phyloP scores from a whole-genome alignment of 1,140 invertebrate species.

The Hypothenemus hampei region DNA sequence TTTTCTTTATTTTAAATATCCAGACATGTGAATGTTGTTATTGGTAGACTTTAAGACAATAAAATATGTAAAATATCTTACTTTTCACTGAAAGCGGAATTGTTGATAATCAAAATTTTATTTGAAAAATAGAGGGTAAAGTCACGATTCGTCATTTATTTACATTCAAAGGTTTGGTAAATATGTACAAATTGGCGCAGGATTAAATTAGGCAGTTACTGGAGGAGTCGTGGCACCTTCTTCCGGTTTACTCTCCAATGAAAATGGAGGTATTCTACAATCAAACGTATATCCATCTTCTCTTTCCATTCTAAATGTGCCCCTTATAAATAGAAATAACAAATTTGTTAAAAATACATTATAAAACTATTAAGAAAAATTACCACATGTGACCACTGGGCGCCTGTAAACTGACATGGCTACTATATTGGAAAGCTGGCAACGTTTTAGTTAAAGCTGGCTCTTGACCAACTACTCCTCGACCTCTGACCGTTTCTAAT shows the following conservation, averaged over 20 bases:
- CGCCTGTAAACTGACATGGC: slow-evolving; percentile 93
- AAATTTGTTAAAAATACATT: not conserved
- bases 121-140: too few species aligned
- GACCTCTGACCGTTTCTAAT: slow-evolving; percentile 83
- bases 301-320: slow-evolving; percentile 92
- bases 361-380: slow-evolving; percentile 16
- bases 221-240: slow-evolving; percentile 52
- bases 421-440: slow-evolving; percentile 96
- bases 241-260: slow-evolving; percentile 87
- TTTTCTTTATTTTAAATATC: too few species aligned
- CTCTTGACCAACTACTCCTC: slow-evolving; percentile 94
- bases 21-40: too few species aligned
- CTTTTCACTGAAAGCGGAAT: too few species aligned
- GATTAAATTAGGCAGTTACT: slow-evolving; percentile 12
- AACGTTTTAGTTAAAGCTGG: slow-evolving; percentile 79
- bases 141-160: too few species aligned
- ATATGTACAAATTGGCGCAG: not conserved
- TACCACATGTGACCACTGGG: slow-evolving; percentile 99
- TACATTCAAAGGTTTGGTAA: too few species aligned
- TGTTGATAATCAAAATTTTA: too few species aligned
- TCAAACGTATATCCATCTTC: slow-evolving; percentile 95
- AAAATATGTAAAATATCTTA: too few species aligned
- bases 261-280: slow-evolving; percentile 94
- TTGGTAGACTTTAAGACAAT: too few species aligned
- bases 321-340: slow-evolving; percentile 56